phyloP scores from a whole-genome alignment of 2,797 vertebrate species.

The Arnoldichthys spilopterus region DNA sequence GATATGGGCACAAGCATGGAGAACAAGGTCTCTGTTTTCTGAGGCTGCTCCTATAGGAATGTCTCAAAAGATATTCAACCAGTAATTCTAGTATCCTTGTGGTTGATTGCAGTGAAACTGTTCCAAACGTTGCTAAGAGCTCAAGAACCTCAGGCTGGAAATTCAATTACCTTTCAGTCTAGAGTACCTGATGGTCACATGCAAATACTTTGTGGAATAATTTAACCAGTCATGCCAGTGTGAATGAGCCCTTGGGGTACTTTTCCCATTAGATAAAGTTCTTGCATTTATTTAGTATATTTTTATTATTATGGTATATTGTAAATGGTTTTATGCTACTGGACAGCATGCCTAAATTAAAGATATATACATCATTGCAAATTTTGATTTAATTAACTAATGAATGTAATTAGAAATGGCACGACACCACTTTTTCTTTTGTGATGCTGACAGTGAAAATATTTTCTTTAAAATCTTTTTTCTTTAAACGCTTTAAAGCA shows the following conservation, averaged over 20 bases:
- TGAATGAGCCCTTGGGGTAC: constrained; percentile 54
- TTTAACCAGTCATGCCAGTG: constrained; percentile 13
- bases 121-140: constrained; percentile 61
- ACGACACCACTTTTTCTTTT: too few relatives aligned
- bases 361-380: constrained; percentile 13
- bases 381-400: constrained; percentile 4
- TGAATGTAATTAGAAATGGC: too few relatives aligned
- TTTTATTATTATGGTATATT: too few relatives aligned
- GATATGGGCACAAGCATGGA: constrained; percentile 29
- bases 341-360: constrained; percentile 11
- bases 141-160: constrained; percentile 69
- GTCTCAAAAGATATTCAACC: constrained; percentile 55
- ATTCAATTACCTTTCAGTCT: constrained; percentile 74
- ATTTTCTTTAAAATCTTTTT: too few relatives aligned
- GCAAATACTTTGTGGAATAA: constrained; percentile 48
- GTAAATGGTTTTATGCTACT: constrained; percentile 15
- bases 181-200: constrained; percentile 66
- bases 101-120: constrained; percentile 66
- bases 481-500: too few relatives aligned
- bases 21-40: constrained; percentile 53
- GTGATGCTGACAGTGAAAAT: too few relatives aligned
- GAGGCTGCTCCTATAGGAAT: constrained; percentile 38
- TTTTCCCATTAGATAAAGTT: too few relatives aligned
- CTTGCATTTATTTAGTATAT: too few relatives aligned
- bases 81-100: constrained; percentile 69